Percentiles rank a stretch among this genome's conserved stretches.
Conservation (phyloP, 2,113 vertebrate genomes). For the Eulacestoma nigropectus region DNA sequence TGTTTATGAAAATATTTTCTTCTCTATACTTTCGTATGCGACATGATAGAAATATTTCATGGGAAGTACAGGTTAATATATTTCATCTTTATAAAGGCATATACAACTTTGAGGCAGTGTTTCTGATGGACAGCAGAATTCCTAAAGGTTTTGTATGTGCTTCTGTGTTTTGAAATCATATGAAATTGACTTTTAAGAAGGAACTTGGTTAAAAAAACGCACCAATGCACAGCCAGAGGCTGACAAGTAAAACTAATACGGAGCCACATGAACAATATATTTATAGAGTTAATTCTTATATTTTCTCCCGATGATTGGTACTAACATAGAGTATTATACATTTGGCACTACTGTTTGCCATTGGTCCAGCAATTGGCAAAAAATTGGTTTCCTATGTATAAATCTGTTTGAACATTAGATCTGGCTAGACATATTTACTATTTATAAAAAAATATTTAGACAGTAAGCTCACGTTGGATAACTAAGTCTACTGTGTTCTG, state of each 20-base stretch:
- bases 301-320: constrained; percentile 66
- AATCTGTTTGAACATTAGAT: constrained; percentile 77
- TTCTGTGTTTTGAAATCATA: constrained; percentile 81
- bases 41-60: constrained; percentile 76
- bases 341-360: constrained; percentile 99
- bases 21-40: constrained; percentile 74
- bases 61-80: constrained; percentile 76
- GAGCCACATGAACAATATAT: constrained; percentile 77
- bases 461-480: constrained; percentile 97
- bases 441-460: constrained; percentile 90
- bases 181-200: constrained; percentile 82
- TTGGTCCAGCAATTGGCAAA: constrained; percentile 99
- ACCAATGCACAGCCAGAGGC: constrained; percentile 86
- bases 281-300: constrained; percentile 72
- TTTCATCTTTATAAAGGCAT: constrained; percentile 84
- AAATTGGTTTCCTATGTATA: constrained; percentile 83
- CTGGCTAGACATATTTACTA: constrained; percentile 78
- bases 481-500: constrained; percentile 98
- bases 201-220: constrained; percentile 77
- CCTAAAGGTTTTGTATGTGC: constrained; percentile 81
- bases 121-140: constrained; percentile 83
- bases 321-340: constrained; percentile 90
- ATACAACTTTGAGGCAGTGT: constrained; percentile 90
- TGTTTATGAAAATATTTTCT: constrained; percentile 82
- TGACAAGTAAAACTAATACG: constrained; percentile 80